Base-by-base conservation (phyloP, 2,113 vertebrate genomes). In the Bettongia penicillata region DNA sequence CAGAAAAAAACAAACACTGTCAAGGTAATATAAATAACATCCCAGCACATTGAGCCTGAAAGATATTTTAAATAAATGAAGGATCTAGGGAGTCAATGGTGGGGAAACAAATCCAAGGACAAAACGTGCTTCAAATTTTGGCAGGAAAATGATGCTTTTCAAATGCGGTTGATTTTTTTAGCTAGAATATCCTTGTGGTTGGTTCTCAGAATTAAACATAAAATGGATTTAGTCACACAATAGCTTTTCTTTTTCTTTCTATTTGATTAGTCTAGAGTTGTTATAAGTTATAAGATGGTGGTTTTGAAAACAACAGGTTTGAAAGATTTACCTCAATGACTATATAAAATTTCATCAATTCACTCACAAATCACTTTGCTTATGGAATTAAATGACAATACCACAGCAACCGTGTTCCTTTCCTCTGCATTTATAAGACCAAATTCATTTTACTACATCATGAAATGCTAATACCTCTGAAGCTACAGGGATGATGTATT, bases 271-370 rank as follows among this genome's bases (percentile, higher is more conserved):
- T 37, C 22, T 92, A 16, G 97, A 93, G 84, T 89, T 93, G 43
- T 55, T 94, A 93, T n/a, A 91, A 95, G 22, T 3, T 93, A 61
- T 92, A 91, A 91, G 96, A 95, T 93, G 51, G 94, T 90, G 92
- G 43, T 90, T 92, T 96, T 96, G 95, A 94, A 77, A 53, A 96
- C 57, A 97, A 93, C 26, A 51, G 51, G 19, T 91, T 95, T 51
- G 43, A 77, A 93, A 94, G 25, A 57, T 57, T 57, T 57, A 25
- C 25, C 25, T 57, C 55, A 57, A 77, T 92, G 11, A 92, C 94
- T 97, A 14, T 93, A 55, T 91, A 93, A 47, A 52, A 91, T 95
- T 93, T 61, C 53, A 84, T 97, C 53, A 96, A 8, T 96, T 96
- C 91, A 93, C 90, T 96, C 93, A 93, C 90, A 96, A 95, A 94